Evolutionary conservation across 2,113 vertebrate genomes (phyloP).

Genomic region (Capreolus pygargus): DNA sequence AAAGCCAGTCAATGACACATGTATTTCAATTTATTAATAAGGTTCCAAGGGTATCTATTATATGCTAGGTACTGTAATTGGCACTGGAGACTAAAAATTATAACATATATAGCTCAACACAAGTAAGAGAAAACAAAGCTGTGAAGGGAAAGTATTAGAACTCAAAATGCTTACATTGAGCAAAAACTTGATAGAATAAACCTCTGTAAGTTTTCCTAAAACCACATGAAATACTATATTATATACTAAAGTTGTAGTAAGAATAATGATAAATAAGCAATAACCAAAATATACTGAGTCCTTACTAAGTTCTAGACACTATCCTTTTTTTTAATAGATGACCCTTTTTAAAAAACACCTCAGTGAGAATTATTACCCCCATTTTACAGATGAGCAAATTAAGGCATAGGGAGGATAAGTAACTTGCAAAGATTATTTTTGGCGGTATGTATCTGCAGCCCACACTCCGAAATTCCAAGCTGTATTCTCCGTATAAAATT

Average conservation of each 20-base stretch:
- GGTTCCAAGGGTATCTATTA: neutral
- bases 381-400: neutral
- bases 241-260: neutral
- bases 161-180: neutral
- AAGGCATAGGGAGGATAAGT: neutral
- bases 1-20: neutral
- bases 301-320: neutral
- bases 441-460: neutral
- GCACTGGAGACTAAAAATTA: neutral
- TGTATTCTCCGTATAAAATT: neutral
- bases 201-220: neutral
- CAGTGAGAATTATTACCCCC: neutral
- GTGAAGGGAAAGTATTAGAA: neutral
- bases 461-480: neutral
- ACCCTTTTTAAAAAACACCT: neutral
- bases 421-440: neutral
- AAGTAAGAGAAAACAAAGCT: constrained; percentile 6
- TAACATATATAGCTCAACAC: neutral
- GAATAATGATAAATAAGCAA: neutral
- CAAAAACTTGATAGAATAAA: neutral
- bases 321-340: neutral
- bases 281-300: neutral
- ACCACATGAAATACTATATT: neutral
- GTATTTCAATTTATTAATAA: neutral
- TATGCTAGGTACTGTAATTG: neutral